Evolutionary conservation across 2,888 invertebrate genomes (phyloP).

Genomic region (Dendrolimus pini): DNA sequence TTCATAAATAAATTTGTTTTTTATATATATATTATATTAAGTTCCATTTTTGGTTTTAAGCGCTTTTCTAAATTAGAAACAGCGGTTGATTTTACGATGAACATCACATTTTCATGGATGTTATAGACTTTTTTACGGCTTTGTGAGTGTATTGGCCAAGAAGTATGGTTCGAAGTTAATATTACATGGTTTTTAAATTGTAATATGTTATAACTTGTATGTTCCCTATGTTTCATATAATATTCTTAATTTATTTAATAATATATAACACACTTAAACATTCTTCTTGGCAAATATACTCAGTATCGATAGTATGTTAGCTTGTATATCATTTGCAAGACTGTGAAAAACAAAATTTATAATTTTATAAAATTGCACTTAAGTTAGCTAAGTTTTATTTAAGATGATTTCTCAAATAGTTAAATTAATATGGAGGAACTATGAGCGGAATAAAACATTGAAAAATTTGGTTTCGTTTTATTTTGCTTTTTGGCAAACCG

Average conservation of each 20-base stretch:
- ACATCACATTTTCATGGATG: not conserved
- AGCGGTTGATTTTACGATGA: not conserved
- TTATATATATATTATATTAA: not conserved
- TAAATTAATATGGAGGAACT: slow-evolving; percentile 13
- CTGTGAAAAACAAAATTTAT: slow-evolving; percentile 39
- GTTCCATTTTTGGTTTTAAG: not conserved
- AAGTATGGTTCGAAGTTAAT: not conserved
- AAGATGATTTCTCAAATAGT: slow-evolving; percentile 24
- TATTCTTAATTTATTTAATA: not conserved
- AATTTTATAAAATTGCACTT: slow-evolving; percentile 29
- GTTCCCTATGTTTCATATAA: not conserved
- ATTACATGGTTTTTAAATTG: not conserved
- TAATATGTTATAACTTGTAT: not conserved
- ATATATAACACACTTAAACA: too few species aligned
- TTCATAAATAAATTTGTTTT: not conserved
- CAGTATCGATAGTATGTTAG: slow-evolving; percentile 7
- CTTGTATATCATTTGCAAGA: slow-evolving; percentile 44
- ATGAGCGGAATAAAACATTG: not conserved
- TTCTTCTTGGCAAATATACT: not conserved
- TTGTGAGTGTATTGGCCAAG: not conserved
- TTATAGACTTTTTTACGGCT: not conserved
- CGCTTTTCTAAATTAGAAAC: not conserved
- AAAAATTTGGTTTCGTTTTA: not conserved
- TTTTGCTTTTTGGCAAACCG: not conserved
- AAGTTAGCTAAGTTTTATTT: slow-evolving; percentile 21